Percentiles rank a stretch among this genome's conserved stretches.
Evolutionary conservation across 2,113 vertebrate genomes (phyloP).

Genomic region (Phaethon lepturus): DNA sequence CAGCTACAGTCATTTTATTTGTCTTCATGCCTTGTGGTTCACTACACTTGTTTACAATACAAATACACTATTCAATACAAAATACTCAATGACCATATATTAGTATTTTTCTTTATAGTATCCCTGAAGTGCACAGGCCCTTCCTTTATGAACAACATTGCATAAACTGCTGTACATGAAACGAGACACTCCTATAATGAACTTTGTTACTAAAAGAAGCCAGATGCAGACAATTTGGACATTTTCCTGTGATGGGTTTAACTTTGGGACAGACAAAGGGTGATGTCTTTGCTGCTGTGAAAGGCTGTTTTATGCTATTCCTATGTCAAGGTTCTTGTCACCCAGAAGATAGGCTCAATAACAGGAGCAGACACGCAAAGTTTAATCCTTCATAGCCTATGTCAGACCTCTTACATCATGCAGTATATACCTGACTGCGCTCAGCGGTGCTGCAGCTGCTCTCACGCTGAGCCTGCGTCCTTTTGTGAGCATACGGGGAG

Average conservation of each 20-base stretch:
- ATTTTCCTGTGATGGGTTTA: neutral
- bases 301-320: slow-evolving; percentile 28
- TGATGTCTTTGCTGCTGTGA: slow-evolving; percentile 17
- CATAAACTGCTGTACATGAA: slow-evolving; percentile 54
- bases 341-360: neutral
- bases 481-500: neutral
- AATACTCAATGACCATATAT: slow-evolving; percentile 73
- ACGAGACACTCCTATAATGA: slow-evolving; percentile 28
- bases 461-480: rapidly evolving
- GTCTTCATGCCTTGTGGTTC: slow-evolving; percentile 73
- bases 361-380: neutral
- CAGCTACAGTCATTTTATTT: slow-evolving; percentile 70
- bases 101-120: slow-evolving; percentile 60
- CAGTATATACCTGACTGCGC: neutral
- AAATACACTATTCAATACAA: slow-evolving; percentile 75
- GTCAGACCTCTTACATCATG: neutral
- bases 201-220: slow-evolving; percentile 40
- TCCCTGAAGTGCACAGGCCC: slow-evolving; percentile 72
- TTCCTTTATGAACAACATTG: slow-evolving; percentile 64
- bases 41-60: slow-evolving; percentile 76
- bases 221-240: neutral
- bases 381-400: neutral
- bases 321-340: neutral
- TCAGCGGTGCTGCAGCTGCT: neutral
- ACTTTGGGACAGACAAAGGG: neutral